Conservation (phyloP, 2,797 vertebrate species). For the Melanotaenia trifasciata region DNA sequence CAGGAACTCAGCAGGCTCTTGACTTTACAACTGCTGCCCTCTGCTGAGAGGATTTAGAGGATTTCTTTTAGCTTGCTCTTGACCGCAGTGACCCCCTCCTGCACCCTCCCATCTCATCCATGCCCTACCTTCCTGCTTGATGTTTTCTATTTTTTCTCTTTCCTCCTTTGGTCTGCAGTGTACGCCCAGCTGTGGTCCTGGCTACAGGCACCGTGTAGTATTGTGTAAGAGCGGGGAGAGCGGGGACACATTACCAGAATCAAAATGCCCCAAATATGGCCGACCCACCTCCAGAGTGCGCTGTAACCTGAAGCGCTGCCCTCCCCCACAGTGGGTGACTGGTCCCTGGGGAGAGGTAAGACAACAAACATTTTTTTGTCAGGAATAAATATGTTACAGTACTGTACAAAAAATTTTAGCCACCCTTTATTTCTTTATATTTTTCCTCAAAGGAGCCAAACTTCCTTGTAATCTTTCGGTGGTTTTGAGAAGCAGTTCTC, state of each 20-base stretch:
- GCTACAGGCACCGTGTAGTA: conserved; percentile 92
- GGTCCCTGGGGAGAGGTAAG: conserved; percentile 96
- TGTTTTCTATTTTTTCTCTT: background rate
- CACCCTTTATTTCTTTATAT: background rate
- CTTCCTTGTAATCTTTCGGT: background rate
- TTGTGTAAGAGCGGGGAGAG: conserved; percentile 94
- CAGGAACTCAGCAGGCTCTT: conserved; percentile 23
- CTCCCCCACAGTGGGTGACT: conserved; percentile 91
- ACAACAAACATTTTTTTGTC: background rate
- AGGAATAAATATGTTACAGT: background rate
- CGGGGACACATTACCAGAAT: conserved; percentile 83
- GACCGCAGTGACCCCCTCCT: conserved; percentile 58
- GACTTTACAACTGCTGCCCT: conserved; percentile 53
- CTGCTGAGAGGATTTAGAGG: conserved; percentile 51
- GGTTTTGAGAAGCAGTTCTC: no score
- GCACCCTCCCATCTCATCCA: conserved; percentile 32
- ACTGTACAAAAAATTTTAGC: background rate
- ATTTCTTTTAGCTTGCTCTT: conserved; percentile 11
- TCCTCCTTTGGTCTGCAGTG: conserved; percentile 82
- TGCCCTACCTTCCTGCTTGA: conserved; percentile 27
- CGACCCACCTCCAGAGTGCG: conserved; percentile 93
- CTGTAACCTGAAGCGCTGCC: conserved; percentile 95
- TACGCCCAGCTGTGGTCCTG: conserved; percentile 93
- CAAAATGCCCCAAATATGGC: conserved; percentile 86
- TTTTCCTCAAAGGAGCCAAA: background rate